Percentiles rank a stretch among this genome's conserved stretches.
Conservation (phyloP, 1,140 invertebrate genomes). For the Procambarus clarkii region DNA sequence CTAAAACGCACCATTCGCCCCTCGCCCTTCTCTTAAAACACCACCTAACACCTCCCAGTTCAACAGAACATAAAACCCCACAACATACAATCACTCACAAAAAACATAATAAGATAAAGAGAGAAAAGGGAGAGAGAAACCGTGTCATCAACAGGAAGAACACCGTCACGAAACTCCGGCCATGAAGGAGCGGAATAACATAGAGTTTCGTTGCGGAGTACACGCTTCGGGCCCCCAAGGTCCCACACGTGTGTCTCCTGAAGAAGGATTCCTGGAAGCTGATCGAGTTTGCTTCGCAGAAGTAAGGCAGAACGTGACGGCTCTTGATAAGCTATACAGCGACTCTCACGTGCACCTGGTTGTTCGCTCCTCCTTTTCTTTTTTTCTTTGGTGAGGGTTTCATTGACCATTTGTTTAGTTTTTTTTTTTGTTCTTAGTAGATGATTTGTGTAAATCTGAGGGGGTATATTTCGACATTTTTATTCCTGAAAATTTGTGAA, state of each 20-base stretch:
- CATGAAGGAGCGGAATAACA: neutral
- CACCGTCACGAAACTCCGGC: neutral
- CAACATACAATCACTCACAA: too few species aligned
- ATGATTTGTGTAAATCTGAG: conserved; percentile 18
- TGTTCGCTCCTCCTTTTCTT: too few species aligned
- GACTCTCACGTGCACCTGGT: neutral
- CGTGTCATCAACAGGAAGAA: too few species aligned
- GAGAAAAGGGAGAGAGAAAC: neutral
- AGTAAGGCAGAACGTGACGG: neutral
- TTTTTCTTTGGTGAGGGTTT: too few species aligned
- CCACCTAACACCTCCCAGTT: too few species aligned
- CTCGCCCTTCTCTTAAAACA: too few species aligned
- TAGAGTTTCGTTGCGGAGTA: neutral
- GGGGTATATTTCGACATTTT: neutral
- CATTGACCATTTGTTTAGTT: too few species aligned
- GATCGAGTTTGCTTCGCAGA: neutral
- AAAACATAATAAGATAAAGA: too few species aligned
- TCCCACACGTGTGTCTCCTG: neutral
- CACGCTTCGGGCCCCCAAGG: neutral
- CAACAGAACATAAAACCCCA: too few species aligned
- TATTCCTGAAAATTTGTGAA: neutral
- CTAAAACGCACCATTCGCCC: neutral
- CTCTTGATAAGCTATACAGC: neutral
- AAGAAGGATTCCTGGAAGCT: neutral
- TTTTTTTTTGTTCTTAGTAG: too few species aligned